phyloP scores from a whole-genome alignment of 2,888 invertebrate species.

The Temnothorax ravouxi region DNA sequence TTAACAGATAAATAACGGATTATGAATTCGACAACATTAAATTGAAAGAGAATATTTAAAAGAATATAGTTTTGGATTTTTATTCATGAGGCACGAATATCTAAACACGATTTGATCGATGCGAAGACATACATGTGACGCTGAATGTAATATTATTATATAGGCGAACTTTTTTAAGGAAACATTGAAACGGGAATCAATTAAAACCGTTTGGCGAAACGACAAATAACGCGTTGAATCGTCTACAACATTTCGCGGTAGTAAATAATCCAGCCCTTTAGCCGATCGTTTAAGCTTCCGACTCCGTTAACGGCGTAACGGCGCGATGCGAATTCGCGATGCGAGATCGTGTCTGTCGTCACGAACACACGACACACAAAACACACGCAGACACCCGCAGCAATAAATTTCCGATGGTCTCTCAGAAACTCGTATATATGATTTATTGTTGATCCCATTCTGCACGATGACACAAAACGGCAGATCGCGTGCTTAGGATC shows the following conservation, averaged over 20 bases:
- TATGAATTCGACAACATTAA: neutral
- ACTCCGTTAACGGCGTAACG: neutral
- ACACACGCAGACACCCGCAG: neutral
- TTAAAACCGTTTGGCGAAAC: constrained; percentile 1
- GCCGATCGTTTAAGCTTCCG: constrained; percentile 34
- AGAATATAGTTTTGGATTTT: neutral
- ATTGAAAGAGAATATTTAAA: neutral
- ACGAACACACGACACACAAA: neutral
- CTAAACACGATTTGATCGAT: neutral
- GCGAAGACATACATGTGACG: neutral
- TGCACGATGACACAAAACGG: constrained; percentile 30
- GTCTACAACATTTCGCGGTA: constrained; percentile 3
- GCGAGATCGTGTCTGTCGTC: constrained; percentile 30
- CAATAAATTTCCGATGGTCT: constrained; percentile 39
- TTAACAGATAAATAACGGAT: constrained; percentile 5
- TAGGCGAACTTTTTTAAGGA: neutral
- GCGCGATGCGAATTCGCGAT: neutral
- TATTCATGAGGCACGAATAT: constrained; percentile 10
- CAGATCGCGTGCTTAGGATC: constrained; percentile 25
- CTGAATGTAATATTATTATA: neutral
- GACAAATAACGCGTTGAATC: constrained; percentile 16
- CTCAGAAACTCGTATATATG: constrained; percentile 18
- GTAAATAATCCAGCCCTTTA: constrained; percentile 14
- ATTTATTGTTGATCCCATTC: constrained; percentile 46
- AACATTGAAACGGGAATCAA: constrained; percentile 8